Percentiles rank a stretch among this genome's conserved stretches.
Evolutionary conservation across 2,797 vertebrate species (phyloP).

Genomic region (Pitangus sulphuratus): DNA sequence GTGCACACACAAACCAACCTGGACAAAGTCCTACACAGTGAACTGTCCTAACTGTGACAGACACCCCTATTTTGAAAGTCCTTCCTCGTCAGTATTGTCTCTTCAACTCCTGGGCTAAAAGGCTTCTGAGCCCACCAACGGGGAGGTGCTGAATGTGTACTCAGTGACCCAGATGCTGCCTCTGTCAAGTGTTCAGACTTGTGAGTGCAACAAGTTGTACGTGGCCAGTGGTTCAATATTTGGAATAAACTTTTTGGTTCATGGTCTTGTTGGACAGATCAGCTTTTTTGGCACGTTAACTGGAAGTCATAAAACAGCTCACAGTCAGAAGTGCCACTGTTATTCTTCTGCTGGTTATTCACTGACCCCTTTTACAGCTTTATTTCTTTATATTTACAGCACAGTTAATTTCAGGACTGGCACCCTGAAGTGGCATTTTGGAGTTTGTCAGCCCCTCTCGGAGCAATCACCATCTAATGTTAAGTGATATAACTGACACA

Average conservation of each 20-base stretch:
- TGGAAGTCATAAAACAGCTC: not conserved
- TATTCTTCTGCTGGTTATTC: not conserved
- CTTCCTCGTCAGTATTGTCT: not conserved
- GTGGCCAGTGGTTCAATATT: not conserved
- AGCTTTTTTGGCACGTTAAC: not conserved
- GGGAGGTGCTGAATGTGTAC: not conserved
- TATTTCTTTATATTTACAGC: not conserved
- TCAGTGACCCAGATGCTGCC: not conserved
- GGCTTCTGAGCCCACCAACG: not conserved
- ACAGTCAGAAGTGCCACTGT: not conserved
- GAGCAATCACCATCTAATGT: not conserved
- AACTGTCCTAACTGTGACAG: not conserved
- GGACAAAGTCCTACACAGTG: not conserved
- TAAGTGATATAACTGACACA: not conserved
- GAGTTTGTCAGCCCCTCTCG: not conserved
- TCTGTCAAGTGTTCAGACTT: not conserved
- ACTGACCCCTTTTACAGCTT: not conserved
- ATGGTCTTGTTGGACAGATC: not conserved
- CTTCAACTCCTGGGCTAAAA: not conserved
- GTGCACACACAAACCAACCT: not conserved
- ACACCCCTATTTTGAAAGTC: not conserved
- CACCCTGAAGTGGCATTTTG: not conserved
- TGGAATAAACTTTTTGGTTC: not conserved
- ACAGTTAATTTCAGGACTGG: not conserved
- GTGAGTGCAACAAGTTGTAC: not conserved